A percentile compares a stretch with the other conserved stretches of the same genome.
phyloP scores from a whole-genome alignment of 2,113 vertebrate genomes.

The Scophthalmus maximus region DNA sequence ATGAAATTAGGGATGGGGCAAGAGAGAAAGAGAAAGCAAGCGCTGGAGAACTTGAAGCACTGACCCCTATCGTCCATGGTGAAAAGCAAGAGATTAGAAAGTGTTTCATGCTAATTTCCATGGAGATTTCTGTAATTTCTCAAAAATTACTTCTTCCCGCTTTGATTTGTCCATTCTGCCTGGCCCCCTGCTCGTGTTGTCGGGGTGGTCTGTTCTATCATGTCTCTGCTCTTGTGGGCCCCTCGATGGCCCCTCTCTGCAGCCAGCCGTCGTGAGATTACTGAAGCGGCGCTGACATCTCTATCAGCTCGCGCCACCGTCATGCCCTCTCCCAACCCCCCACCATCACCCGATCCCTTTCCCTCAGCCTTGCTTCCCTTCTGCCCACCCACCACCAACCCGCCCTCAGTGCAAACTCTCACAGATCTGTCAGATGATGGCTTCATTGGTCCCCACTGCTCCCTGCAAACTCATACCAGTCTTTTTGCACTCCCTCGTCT shows the following conservation, averaged over 20 bases:
- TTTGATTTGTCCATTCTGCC: conserved; percentile 91
- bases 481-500: conserved; percentile 53
- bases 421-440: conserved; percentile 95
- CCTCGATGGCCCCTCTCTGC: conserved; percentile 87
- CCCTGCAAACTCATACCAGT: conserved; percentile 66
- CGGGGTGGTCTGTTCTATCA: conserved; percentile 93
- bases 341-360: conserved; percentile 67
- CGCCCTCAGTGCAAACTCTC: conserved; percentile 76
- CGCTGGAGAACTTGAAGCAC: conserved; percentile 88
- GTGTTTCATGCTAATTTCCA: conserved; percentile 99
- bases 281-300: conserved; percentile 93
- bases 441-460: conserved; percentile 86
- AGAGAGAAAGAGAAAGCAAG: conserved; percentile 85
- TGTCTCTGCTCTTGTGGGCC: conserved; percentile 85
- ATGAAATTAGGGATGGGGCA: conserved; percentile 86
- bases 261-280: conserved; percentile 91
- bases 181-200: conserved; percentile 85
- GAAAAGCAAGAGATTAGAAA: conserved; percentile 98
- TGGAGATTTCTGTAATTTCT: conserved; percentile 99
- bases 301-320: conserved; percentile 89
- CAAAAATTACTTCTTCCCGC: conserved; percentile 92
- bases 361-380: conserved; percentile 58
- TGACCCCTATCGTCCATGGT: conserved; percentile 93
- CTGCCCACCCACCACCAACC: conserved; percentile 73
- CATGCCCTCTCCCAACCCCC: conserved; percentile 81